Conservation (phyloP, 2,888 invertebrate species). For the Baccha elongata region DNA sequence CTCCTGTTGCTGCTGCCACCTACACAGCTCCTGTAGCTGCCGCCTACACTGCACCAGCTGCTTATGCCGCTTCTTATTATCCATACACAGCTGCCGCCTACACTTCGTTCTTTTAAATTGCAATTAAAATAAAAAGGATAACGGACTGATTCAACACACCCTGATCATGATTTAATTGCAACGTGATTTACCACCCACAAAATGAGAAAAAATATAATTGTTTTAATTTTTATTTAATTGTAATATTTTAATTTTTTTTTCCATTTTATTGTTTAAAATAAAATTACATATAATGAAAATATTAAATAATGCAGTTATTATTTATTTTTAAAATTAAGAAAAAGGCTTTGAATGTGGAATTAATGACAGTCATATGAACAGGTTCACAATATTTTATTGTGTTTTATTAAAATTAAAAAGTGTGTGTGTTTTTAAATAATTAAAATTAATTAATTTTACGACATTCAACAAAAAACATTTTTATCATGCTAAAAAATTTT, state of each 20-base stretch:
- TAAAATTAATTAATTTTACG: too few relatives aligned
- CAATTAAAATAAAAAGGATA: neutral
- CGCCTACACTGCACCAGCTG: slow-evolving; percentile 73
- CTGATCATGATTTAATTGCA: slow-evolving; percentile 39
- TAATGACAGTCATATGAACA: too few relatives aligned
- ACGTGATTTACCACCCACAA: slow-evolving; percentile 32
- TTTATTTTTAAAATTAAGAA: neutral
- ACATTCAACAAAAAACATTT: too few relatives aligned
- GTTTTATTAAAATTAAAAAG: too few relatives aligned
- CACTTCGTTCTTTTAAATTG: slow-evolving; percentile 76
- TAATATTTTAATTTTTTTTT: slow-evolving; percentile 27
- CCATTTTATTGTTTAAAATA: slow-evolving; percentile 57
- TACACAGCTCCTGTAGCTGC: slow-evolving; percentile 77
- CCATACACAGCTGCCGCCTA: slow-evolving; percentile 75
- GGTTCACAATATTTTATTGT: too few relatives aligned
- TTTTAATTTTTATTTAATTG: slow-evolving; percentile 10
- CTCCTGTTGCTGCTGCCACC: slow-evolving; percentile 76
- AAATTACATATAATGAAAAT: slow-evolving; percentile 40
- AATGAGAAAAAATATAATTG: slow-evolving; percentile 16
- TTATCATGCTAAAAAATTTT: too few relatives aligned
- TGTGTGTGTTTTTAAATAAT: too few relatives aligned
- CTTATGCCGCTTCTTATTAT: slow-evolving; percentile 75
- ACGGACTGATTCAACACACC: slow-evolving; percentile 37
- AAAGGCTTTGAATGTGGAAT: too few relatives aligned
- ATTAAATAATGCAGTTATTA: neutral